These are phyloP conservation scores for Petroica traversi DNA, from an alignment of 2,113 vertebrate genomes.

Conservation along the genomic window DNA sequence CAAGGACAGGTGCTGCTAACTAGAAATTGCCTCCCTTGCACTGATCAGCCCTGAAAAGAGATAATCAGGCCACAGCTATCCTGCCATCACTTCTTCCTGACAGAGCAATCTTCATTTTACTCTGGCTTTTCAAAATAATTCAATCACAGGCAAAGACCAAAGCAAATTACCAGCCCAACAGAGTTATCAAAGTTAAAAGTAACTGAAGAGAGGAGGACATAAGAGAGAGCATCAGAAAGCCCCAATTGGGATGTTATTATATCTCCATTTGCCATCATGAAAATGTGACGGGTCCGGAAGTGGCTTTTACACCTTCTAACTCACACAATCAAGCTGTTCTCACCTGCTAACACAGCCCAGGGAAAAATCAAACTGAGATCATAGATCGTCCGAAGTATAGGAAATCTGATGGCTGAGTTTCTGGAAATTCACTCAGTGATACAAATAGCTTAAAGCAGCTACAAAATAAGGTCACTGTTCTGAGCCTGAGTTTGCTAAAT, in stretches of 20 bases:
- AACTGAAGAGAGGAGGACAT: not conserved
- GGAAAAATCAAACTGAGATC: not conserved
- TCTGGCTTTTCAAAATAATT: not conserved
- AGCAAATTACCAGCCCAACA: not conserved
- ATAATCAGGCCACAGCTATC: not conserved
- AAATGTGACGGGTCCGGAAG: not conserved
- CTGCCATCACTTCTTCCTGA: not conserved
- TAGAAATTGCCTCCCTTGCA: not conserved
- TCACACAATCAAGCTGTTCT: not conserved
- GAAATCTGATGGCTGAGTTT: not conserved
- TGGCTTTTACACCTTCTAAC: not conserved
- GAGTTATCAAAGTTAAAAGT: not conserved
- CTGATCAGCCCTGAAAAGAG: not conserved
- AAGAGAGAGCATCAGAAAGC: not conserved
- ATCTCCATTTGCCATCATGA: not conserved
- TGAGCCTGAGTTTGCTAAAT: not conserved
- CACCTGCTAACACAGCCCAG: fast-evolving
- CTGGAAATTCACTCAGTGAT: not conserved
- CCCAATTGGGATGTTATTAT: not conserved
- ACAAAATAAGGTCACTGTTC: not conserved
- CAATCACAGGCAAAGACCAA: not conserved
- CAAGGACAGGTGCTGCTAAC: not conserved
- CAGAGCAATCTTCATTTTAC: not conserved
- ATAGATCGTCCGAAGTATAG: not conserved
- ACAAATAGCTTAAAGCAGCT: not conserved